Percentiles rank a stretch among this genome's conserved stretches.
Evolutionary conservation across 1,140 invertebrate species (phyloP).

Genomic region (Drosophila nasuta): DNA sequence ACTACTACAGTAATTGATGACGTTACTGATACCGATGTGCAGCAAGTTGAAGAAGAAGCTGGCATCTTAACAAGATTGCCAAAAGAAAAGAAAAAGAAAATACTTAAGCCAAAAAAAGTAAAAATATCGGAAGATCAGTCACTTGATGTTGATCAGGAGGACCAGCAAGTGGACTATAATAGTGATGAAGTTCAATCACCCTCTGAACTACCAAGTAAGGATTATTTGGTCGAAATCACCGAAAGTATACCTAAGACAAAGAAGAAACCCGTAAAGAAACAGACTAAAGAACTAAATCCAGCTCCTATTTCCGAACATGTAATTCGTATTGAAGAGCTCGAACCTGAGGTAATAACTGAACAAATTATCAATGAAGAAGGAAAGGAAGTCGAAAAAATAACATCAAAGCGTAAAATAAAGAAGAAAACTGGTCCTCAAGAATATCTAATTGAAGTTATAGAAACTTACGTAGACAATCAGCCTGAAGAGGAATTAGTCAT

Average conservation of each 20-base stretch:
- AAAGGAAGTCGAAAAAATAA: constrained; percentile 64
- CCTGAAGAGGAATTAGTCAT: constrained; percentile 66
- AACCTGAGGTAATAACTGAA: constrained; percentile 64
- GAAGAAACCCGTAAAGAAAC: constrained; percentile 66
- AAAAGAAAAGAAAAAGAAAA: constrained; percentile 77
- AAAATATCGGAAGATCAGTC: constrained; percentile 54
- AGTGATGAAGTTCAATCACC: constrained; percentile 40
- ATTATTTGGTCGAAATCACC: constrained; percentile 45
- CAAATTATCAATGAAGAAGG: constrained; percentile 83
- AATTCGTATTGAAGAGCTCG: constrained; percentile 76
- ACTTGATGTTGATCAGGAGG: constrained; percentile 2
- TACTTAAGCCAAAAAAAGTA: constrained; percentile 72
- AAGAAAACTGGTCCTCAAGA: constrained; percentile 67
- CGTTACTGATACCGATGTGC: constrained; percentile 13
- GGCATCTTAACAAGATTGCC: constrained; percentile 1
- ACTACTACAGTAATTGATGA: constrained; percentile 68
- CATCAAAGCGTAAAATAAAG: constrained; percentile 70
- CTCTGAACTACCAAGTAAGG: constrained; percentile 17
- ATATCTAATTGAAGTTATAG: constrained; percentile 73
- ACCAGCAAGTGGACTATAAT: constrained; percentile 1
- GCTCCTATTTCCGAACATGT: constrained; percentile 53
- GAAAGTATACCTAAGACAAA: constrained; percentile 50
- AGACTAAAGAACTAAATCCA: background rate
- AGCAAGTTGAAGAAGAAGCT: constrained; percentile 28
- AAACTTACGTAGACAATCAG: constrained; percentile 81